A percentile compares a stretch with the other conserved stretches of the same genome.
Evolutionary conservation across 2,888 invertebrate species (phyloP).

Genomic region (Phaonia tiefii): DNA sequence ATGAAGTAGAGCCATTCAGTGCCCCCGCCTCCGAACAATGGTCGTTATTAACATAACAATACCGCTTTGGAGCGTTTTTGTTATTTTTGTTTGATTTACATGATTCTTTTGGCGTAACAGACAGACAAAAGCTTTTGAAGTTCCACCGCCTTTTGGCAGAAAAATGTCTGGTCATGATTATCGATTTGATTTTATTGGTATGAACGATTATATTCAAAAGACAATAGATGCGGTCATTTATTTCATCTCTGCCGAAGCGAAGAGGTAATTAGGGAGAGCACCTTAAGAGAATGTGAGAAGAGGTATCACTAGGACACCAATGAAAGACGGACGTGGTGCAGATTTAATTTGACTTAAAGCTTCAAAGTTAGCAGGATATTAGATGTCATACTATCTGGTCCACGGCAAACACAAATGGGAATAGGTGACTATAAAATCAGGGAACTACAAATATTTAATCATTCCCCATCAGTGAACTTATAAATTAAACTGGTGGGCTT

Average conservation of each 20-base stretch:
- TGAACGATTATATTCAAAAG: conserved; percentile 41
- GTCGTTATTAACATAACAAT: conserved; percentile 52
- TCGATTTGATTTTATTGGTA: conserved; percentile 52
- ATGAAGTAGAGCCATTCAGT: not conserved
- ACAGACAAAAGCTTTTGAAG: conserved; percentile 41
- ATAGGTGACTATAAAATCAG: too few species aligned
- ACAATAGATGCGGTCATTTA: conserved; percentile 42
- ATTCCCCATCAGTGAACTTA: too few species aligned
- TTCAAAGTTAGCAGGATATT: too few species aligned
- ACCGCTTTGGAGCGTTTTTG: conserved; percentile 21
- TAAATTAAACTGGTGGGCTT: too few species aligned
- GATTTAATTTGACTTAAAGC: too few species aligned
- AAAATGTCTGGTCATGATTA: conserved; percentile 61
- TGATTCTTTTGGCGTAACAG: conserved; percentile 17
- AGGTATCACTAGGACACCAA: too few species aligned
- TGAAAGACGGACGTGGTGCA: too few species aligned
- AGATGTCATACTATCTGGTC: too few species aligned
- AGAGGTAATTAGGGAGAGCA: conserved; percentile 9
- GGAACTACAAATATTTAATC: too few species aligned
- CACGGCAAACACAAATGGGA: too few species aligned
- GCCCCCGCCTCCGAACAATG: conserved; percentile 13
- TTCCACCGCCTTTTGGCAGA: conserved; percentile 39
- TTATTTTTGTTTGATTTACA: conserved; percentile 41
- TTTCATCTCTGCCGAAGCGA: conserved; percentile 46
- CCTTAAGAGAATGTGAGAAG: too few species aligned